Evolutionary conservation across 1,140 invertebrate species (phyloP).

Genomic region (Sycobia sp.): DNA sequence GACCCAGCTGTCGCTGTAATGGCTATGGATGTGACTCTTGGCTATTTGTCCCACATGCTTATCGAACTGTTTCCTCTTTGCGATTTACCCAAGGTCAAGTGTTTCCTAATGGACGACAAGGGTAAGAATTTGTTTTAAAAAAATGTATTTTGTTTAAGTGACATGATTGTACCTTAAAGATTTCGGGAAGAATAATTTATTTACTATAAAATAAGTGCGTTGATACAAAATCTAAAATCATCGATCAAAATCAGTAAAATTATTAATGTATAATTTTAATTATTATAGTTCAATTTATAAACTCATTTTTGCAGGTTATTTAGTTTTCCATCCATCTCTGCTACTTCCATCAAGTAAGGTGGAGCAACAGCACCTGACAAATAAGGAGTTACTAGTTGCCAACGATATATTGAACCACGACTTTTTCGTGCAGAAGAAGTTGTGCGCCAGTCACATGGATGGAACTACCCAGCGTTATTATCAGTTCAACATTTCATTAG

Average conservation of each 20-base stretch:
- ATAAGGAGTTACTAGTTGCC: slow-evolving; percentile 83
- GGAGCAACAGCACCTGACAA: slow-evolving; percentile 82
- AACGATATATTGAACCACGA: slow-evolving; percentile 88
- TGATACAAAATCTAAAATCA: too few relatives aligned
- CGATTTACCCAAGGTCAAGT: slow-evolving; percentile 73
- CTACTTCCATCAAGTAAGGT: slow-evolving; percentile 69
- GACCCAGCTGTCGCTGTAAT: slow-evolving; percentile 73
- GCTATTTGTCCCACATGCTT: slow-evolving; percentile 80
- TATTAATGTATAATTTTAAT: too few relatives aligned
- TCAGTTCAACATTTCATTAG: slow-evolving; percentile 81
- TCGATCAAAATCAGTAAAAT: too few relatives aligned
- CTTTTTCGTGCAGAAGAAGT: slow-evolving; percentile 80
- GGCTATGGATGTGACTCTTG: slow-evolving; percentile 82
- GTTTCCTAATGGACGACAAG: slow-evolving; percentile 89
- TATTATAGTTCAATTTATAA: too few relatives aligned
- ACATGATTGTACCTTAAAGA: too few relatives aligned
- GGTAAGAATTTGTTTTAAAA: slow-evolving; percentile 46
- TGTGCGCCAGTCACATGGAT: slow-evolving; percentile 80
- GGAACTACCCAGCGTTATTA: slow-evolving; percentile 78
- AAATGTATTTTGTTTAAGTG: too few relatives aligned
- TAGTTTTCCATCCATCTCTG: slow-evolving; percentile 84
- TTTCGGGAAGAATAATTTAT: too few relatives aligned
- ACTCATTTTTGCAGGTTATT: slow-evolving; percentile 64
- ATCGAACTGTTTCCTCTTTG: slow-evolving; percentile 71
- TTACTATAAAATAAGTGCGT: too few relatives aligned